Base-by-base conservation (phyloP, 2,113 vertebrate species). In the Eudorcas thomsonii region DNA sequence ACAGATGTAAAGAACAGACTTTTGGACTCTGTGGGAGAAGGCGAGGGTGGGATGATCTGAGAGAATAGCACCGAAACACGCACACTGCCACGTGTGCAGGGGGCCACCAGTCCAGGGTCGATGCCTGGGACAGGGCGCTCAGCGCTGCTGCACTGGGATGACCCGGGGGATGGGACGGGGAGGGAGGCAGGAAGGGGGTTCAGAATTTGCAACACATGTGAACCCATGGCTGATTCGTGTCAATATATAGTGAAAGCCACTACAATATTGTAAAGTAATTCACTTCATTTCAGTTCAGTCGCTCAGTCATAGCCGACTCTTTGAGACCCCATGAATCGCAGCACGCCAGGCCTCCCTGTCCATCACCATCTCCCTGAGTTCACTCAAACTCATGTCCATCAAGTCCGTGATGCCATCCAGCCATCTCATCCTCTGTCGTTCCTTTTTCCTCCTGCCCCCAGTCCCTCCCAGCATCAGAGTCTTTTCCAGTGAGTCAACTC, bases 61-160 rank as follows among this genome's bases (percentile, higher is more conserved):
- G n/a, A 39, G 67, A 71, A 39, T 0, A 71, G 67, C 67, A 71
- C 0, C 12, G 67, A 39, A 23, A 39, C 67, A 23, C 6, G 67
- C 1, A 1, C 12, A 23, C 21, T 23, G 1, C n/a, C 67, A 5
- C 23, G 23, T 39, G 67, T 6, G 19, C 12, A 0, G 2, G 3
- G n/a, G 17, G 2, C 12, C 67, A 0, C 19, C 67, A 21, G 67
- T 39, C 67, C 67, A 39, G 67, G n/a, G 1, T 12, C 19, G 1
- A 39, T 1, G 19, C 10, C 3, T 1, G n/a, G 23, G 67, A 12
- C 67, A 39, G 67, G 64, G 67, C 0, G 2, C 67, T 39, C 67
- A 23, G 2, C 2, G 67, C n/a, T 6, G 19, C 9, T 23, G 67
- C n/a, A 21, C 67, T 6, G n/a, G 67, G n/a, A 39, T 71, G n/a